A percentile compares a stretch with the other conserved stretches of the same genome.
These are phyloP conservation scores for Globodera ellingtonae DNA, from an alignment of 1,140 invertebrate species.

Conservation along the genomic window DNA sequence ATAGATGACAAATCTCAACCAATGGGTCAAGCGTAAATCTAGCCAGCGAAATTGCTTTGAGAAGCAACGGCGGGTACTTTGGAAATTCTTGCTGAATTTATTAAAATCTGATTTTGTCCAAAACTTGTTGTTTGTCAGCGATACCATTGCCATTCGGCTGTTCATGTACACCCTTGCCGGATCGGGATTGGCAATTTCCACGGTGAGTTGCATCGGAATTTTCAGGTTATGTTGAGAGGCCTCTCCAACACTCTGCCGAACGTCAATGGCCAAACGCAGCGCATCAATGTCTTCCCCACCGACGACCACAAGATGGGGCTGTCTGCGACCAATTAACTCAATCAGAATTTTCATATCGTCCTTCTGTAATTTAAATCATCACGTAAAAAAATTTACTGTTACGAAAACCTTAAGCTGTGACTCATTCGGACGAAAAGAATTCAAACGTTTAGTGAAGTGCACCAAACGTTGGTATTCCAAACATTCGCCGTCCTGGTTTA, in stretches of 20 bases:
- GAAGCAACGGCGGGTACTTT: constrained; percentile 51
- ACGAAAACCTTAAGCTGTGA: constrained; percentile 72
- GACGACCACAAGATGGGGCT: constrained; percentile 88
- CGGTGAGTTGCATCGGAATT: constrained; percentile 42
- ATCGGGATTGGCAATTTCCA: constrained; percentile 54
- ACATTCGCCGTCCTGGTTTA: constrained; percentile 83
- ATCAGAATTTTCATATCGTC: constrained; percentile 79
- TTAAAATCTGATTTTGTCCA: background rate
- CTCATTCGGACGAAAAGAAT: constrained; percentile 76
- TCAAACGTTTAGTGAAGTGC: constrained; percentile 80
- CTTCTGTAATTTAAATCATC: constrained; percentile 25
- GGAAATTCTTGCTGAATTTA: constrained; percentile 57
- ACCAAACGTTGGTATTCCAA: constrained; percentile 84
- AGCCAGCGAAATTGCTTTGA: constrained; percentile 80
- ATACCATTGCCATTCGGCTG: constrained; percentile 43
- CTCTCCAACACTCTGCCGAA: constrained; percentile 42
- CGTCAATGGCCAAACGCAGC: constrained; percentile 47
- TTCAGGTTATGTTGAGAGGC: constrained; percentile 42
- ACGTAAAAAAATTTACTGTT: constrained; percentile 26
- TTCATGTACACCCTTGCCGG: constrained; percentile 53
- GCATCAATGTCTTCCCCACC: constrained; percentile 78
- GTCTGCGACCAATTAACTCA: constrained; percentile 84
- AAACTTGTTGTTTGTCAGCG: background rate
- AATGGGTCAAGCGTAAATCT: constrained; percentile 90
- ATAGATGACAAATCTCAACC: constrained; percentile 91